Evolutionary conservation across 2,113 vertebrate genomes (phyloP), one percentile per base, ranked within the genome.

Genomic region (Catharus bicknelli): DNA sequence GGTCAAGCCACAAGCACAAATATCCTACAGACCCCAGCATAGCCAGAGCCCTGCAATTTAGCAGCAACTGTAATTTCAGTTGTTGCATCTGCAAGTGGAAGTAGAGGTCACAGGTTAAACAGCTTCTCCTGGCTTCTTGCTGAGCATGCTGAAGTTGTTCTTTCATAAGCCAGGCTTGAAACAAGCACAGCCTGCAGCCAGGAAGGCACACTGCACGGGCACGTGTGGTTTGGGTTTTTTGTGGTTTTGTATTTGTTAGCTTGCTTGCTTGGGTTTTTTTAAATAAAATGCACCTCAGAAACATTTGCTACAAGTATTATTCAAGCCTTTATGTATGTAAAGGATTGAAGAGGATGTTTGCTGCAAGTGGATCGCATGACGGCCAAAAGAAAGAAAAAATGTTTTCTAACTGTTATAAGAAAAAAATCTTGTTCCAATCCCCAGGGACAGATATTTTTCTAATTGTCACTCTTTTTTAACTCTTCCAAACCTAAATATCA

Each of bases 241-340:
- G 8, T 20, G 3, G 1, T 1, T 20, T 11, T 54, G 61, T 32
- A 2, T 30, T 50, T 32, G 9, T 25, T 78, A 40, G 17, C 3
- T 73, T 36, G 26, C 9, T 64, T 50, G 8, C 2, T 74, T 58
- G 7, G 6, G 5, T 34, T 58, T 69, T 72, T 53, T 1, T 36
- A 36, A 47, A 68, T 29, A 78, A 81, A 66, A 82, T 27, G 11
- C 5, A 45, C 9, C 21, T 76, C 27, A 61, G 19, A 78, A 82
- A 58, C 36, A 64, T 47, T 61, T 61, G 12, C 36, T 40, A 7
- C 4, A 34, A 68, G 8, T 64, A 73, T 73, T 80, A 57, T 30
- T 69, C 21, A 78, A 86, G 50, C 19, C 25, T 72, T 55, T 55
- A 11, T 9, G 25, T 43, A 30, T 34, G 32, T 50, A 13, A 72